Conservation (phyloP, 2,888 invertebrate genomes). For the Drosophila vallismaia region DNA sequence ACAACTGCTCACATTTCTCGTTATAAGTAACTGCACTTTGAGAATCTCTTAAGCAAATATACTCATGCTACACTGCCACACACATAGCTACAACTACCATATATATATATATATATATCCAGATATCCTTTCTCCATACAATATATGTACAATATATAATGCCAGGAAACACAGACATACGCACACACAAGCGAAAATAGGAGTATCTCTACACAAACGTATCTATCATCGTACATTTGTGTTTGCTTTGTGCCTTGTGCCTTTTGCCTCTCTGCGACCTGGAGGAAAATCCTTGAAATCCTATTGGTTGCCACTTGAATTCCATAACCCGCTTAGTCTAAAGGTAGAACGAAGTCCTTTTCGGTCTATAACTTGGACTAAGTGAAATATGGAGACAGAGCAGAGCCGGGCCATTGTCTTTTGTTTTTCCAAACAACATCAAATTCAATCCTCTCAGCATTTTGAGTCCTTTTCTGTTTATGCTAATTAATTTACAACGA, state of each 20-base stretch:
- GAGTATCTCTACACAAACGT: background rate
- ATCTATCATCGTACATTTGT: constrained; percentile 16
- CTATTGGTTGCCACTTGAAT: constrained; percentile 32
- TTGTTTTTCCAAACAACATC: background rate
- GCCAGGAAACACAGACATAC: constrained; percentile 1
- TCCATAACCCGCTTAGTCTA: constrained; percentile 36
- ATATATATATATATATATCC: background rate
- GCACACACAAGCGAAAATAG: background rate
- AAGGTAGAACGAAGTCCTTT: constrained; percentile 21
- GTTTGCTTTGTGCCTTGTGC: constrained; percentile 23
- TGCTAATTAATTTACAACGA: background rate
- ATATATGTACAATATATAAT: background rate
- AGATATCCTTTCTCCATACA: background rate
- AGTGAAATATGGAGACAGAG: background rate
- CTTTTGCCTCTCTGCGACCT: constrained; percentile 36
- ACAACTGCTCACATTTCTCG: constrained; percentile 38
- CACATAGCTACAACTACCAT: constrained; percentile 2
- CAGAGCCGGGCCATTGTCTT: constrained; percentile 1
- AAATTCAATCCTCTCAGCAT: background rate
- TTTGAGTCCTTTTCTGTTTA: background rate
- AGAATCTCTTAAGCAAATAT: constrained; percentile 49
- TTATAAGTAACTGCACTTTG: constrained; percentile 54
- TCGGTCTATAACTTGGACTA: constrained; percentile 16
- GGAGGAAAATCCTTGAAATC: constrained; percentile 22
- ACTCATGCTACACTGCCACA: constrained; percentile 14